Conservation (phyloP, 2,797 vertebrate species). For the Sylvia borin region DNA sequence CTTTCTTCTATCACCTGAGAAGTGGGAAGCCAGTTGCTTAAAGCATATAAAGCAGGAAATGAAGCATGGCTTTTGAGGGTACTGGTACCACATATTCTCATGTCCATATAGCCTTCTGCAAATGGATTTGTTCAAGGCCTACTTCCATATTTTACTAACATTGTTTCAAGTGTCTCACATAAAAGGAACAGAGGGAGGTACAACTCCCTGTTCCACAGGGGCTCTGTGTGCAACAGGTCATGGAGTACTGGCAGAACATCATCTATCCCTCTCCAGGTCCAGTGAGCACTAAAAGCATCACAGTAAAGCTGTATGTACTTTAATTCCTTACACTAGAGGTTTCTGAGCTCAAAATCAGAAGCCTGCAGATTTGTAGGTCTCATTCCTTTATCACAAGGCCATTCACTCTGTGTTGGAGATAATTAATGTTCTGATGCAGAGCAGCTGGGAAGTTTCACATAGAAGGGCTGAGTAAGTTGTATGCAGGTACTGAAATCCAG, state of each 20-base stretch:
- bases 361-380: background rate
- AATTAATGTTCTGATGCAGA: background rate
- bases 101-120: background rate
- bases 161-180: background rate
- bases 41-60: background rate
- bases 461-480: conserved; percentile 36
- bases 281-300: background rate
- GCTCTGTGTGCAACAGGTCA: background rate
- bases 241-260: background rate
- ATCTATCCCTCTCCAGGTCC: background rate
- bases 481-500: background rate
- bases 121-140: background rate
- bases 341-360: background rate
- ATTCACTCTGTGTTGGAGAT: background rate
- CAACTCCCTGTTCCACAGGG: background rate
- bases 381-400: background rate
- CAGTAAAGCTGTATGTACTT: background rate
- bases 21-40: background rate
- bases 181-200: background rate
- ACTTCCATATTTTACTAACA: background rate
- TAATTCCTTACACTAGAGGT: background rate
- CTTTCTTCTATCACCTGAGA: background rate
- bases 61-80: background rate
- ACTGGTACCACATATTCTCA: background rate
- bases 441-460: background rate